These are phyloP conservation scores for Crotalus viridis DNA, from an alignment of 2,113 vertebrate species.

Conservation along the genomic window DNA sequence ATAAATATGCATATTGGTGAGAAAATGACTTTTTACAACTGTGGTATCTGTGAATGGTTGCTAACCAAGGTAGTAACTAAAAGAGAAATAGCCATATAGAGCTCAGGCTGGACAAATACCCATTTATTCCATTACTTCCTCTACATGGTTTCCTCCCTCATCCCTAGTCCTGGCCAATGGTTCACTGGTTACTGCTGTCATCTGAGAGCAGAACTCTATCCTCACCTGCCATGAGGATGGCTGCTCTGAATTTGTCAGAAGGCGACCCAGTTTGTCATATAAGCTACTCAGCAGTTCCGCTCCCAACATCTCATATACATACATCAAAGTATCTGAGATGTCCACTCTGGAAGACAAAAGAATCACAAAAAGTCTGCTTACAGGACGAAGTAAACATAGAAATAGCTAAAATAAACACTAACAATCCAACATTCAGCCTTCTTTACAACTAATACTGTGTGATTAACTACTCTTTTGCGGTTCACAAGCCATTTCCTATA, in stretches of 20 bases:
- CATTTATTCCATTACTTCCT: not conserved
- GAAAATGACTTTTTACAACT: not conserved
- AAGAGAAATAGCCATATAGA: not conserved
- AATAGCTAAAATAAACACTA: not conserved
- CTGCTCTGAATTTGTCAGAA: constrained; percentile 91
- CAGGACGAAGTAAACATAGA: not conserved
- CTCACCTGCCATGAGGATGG: constrained; percentile 95
- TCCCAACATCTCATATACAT: constrained; percentile 98
- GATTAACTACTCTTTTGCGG: not conserved
- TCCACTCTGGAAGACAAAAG: constrained; percentile 82
- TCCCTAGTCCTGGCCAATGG: not conserved
- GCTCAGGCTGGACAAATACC: not conserved
- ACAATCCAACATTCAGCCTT: rapidly evolving
- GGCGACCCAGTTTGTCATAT: constrained; percentile 94
- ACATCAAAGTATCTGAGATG: constrained; percentile 98
- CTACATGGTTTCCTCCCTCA: not conserved
- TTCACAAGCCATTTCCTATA: not conserved
- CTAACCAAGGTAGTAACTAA: not conserved
- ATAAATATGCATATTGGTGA: not conserved
- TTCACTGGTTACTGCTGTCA: not conserved
- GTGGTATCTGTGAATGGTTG: not conserved
- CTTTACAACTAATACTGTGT: not conserved
- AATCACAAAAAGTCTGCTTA: constrained; percentile 2
- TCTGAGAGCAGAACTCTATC: not conserved
- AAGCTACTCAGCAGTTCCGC: constrained; percentile 97